Conservation (phyloP, 2,113 vertebrate species). For the Pedionomus torquatus region DNA sequence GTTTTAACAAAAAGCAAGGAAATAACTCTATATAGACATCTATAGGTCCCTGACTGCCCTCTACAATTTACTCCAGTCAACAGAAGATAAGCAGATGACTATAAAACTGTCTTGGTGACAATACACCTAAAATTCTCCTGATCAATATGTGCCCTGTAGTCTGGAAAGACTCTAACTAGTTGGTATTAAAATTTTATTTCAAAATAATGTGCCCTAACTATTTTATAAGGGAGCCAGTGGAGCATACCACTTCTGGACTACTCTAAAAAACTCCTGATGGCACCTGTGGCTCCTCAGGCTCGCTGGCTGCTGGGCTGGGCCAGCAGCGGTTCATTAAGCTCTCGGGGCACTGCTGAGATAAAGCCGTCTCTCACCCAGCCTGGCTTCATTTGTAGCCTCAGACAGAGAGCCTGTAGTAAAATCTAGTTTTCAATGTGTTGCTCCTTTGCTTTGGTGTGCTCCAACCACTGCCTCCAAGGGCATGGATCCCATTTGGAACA, state of each 20-base stretch:
- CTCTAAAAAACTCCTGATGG: background rate
- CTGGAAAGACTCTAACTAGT: background rate
- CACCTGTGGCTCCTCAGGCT: background rate
- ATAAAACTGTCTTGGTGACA: background rate
- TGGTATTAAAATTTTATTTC: background rate
- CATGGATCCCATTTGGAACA: background rate
- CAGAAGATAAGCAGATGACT: background rate
- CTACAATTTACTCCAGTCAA: background rate
- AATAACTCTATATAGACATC: background rate
- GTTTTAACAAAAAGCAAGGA: background rate
- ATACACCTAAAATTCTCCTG: background rate
- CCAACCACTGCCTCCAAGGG: background rate
- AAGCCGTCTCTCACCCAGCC: background rate
- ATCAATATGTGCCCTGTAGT: background rate
- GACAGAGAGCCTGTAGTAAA: background rate
- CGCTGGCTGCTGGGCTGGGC: background rate
- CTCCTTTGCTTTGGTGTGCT: background rate
- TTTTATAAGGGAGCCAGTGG: background rate
- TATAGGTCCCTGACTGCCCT: background rate
- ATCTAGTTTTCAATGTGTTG: background rate
- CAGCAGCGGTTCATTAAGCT: background rate
- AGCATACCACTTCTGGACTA: background rate
- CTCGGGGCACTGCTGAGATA: background rate
- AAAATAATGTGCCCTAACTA: background rate
- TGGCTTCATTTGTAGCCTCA: background rate